Evolutionary conservation across 2,797 vertebrate species (phyloP), one percentile per base, ranked within the genome.

Genomic region (Tapirus indicus): DNA sequence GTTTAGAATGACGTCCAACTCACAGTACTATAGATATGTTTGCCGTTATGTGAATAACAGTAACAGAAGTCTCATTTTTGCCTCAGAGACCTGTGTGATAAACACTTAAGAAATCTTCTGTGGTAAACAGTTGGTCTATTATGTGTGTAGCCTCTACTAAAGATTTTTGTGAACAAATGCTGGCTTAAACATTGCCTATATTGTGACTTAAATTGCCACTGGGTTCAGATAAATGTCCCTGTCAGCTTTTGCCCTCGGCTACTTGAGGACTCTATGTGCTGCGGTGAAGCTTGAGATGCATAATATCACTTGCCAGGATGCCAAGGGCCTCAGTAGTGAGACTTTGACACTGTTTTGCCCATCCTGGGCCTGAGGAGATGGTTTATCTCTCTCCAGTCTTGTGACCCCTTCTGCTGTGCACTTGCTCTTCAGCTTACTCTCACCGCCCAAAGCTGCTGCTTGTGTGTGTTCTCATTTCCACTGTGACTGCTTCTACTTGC

Each of bases 41-140:
- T 91, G 32, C 75, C n/a, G 47, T 96, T 71, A 35, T 90, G 58
- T 32, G 20, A 93, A 64, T 47, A 90, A n/a, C 4, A 66, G 21
- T 16, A 49, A n/a, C 35, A 47, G 47, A 96, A 75, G 18, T 71
- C 17, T 88, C 32, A 78, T 56, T 95, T 94, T 95, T 84, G 47
- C 56, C 88, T 87, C 2, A 72, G 14, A 80, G 23, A 72, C 41
- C 13, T 27, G 64, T 79, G 27, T 92, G 35, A 29, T 82, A 60
- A 74, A 52, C 72, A 66, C 12, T 78, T 23, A 66, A 23, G 10
- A 91, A 88, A n/a, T 94, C 64, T 87, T 88, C 7, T 60, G 6
- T 41, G 84, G 16, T 56, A 54, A 29, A 41, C 25, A 49, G 21
- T 72, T 88, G 38, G 49, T 94, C 56, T 68, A 0, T 90, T 85